Evolutionary conservation across 2,113 vertebrate species (phyloP).

Genomic region (Diglossa brunneiventris): DNA sequence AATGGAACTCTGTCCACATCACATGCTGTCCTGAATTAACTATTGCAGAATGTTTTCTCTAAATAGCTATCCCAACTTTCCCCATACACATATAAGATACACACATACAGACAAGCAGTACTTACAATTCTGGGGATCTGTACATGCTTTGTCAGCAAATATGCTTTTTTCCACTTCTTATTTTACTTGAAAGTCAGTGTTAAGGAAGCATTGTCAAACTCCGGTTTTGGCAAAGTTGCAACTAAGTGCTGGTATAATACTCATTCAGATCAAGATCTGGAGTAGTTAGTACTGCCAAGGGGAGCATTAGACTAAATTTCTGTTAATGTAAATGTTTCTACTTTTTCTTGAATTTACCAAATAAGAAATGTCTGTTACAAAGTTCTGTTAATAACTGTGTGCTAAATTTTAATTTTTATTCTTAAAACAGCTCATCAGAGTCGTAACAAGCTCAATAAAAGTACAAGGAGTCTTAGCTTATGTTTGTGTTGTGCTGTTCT

Average conservation of each 20-base stretch:
- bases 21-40: not conserved
- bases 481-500: slow-evolving; percentile 89
- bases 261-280: not conserved
- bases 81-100: not conserved
- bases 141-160: not conserved
- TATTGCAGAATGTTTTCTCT: not conserved
- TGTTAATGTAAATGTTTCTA: not conserved
- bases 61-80: not conserved
- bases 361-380: not conserved
- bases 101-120: not conserved
- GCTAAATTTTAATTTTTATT: not conserved
- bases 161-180: not conserved
- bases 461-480: slow-evolving; percentile 91
- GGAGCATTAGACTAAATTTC: not conserved
- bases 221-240: not conserved
- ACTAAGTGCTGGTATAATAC: not conserved
- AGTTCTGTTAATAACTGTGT: not conserved
- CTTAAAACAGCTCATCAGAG: slow-evolving; percentile 86
- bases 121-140: not conserved
- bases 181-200: not conserved
- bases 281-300: not conserved
- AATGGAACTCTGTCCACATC: not conserved
- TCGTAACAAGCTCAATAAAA: slow-evolving; percentile 93
- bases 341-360: not conserved
- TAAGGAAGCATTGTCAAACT: not conserved